A percentile compares a stretch with the other conserved stretches of the same genome.
phyloP scores from a whole-genome alignment of 2,113 vertebrate genomes.

The Pandion haliaetus region DNA sequence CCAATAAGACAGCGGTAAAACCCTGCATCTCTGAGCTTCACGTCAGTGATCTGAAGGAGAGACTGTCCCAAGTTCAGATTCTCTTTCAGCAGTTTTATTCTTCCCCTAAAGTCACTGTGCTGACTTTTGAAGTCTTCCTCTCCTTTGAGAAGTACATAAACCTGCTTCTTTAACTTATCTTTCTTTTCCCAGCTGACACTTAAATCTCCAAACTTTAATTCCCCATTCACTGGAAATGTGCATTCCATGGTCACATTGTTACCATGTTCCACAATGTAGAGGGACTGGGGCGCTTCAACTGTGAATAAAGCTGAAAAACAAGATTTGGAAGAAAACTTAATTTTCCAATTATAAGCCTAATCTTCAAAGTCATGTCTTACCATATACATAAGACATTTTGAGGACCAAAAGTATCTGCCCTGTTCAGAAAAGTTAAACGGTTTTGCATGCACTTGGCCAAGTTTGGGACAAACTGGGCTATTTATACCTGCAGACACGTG shows the following conservation, averaged over 20 bases:
- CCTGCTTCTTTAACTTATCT: conserved; percentile 30
- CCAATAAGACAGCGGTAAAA: conserved; percentile 80
- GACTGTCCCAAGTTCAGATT: conserved; percentile 76
- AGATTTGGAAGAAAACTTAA: background rate
- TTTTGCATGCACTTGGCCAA: background rate
- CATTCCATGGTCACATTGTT: conserved; percentile 83
- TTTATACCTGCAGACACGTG: background rate
- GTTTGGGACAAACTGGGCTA: background rate
- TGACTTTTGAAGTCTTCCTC: conserved; percentile 45
- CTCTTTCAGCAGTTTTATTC: conserved; percentile 74
- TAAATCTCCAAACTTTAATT: conserved; percentile 48
- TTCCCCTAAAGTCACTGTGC: conserved; percentile 62
- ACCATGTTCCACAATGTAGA: conserved; percentile 71
- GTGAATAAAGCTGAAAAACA: conserved; percentile 80
- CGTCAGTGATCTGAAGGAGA: conserved; percentile 75
- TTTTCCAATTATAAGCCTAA: background rate
- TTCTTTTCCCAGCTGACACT: conserved; percentile 81
- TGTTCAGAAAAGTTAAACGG: background rate
- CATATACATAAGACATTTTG: background rate
- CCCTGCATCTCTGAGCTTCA: conserved; percentile 82
- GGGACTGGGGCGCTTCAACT: conserved; percentile 69
- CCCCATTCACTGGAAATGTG: conserved; percentile 73
- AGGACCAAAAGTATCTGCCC: background rate
- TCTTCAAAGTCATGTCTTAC: background rate
- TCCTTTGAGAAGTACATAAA: conserved; percentile 72